A percentile compares a stretch with the other conserved stretches of the same genome.
phyloP scores from a whole-genome alignment of 2,888 invertebrate genomes.

The Chesias legatella region DNA sequence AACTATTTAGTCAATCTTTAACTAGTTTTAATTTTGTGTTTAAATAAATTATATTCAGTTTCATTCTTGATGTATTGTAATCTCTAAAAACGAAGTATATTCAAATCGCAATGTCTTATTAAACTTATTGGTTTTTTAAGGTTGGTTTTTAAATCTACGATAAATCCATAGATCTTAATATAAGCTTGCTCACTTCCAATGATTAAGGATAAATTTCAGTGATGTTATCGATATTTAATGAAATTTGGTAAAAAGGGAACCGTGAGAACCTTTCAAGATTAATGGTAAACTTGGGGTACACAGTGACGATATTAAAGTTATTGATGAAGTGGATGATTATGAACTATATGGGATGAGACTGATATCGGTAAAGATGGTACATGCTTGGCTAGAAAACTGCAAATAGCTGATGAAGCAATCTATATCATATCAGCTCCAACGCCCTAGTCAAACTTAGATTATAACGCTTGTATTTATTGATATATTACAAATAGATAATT shows the following conservation, averaged over 20 bases:
- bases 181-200: slow-evolving; percentile 65
- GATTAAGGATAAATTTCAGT: slow-evolving; percentile 21
- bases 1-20: too few species aligned
- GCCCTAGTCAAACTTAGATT: slow-evolving; percentile 30
- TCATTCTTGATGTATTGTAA: too few species aligned
- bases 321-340: slow-evolving; percentile 27
- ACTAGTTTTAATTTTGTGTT: too few species aligned
- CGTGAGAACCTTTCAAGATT: slow-evolving; percentile 7
- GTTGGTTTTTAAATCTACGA: slow-evolving; percentile 42
- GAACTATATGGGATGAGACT: slow-evolving; percentile 45
- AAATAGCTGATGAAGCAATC: slow-evolving; percentile 41
- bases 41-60: too few species aligned
- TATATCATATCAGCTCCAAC: slow-evolving; percentile 45
- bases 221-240: slow-evolving; percentile 26
- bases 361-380: slow-evolving; percentile 39
- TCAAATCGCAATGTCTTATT: too few species aligned
- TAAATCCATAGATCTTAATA: slow-evolving; percentile 34
- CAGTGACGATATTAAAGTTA: slow-evolving; percentile 13
- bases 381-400: slow-evolving; percentile 43
- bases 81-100: too few species aligned
- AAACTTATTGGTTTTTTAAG: slow-evolving; percentile 17
- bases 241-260: slow-evolving; percentile 16
- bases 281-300: slow-evolving; percentile 22
- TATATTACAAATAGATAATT: slow-evolving; percentile 50
- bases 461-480: slow-evolving; percentile 23